Evolutionary conservation across 2,113 vertebrate genomes (phyloP).

Genomic region (Struthidea cinerea): DNA sequence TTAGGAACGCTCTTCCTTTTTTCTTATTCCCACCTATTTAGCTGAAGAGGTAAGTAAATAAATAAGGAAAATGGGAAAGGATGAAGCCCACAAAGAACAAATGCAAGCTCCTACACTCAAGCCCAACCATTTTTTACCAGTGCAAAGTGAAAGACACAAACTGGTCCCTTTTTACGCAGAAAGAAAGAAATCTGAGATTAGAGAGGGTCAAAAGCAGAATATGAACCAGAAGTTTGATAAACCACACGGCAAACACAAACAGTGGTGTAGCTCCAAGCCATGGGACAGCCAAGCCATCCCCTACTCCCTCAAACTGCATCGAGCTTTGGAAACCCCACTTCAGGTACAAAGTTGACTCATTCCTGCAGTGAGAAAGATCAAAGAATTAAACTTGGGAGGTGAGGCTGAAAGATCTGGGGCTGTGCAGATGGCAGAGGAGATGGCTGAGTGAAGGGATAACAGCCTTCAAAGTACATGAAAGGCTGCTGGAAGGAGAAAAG

Average conservation of each 20-base stretch:
- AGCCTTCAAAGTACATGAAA: neutral
- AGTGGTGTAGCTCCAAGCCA: neutral
- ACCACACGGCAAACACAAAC: neutral
- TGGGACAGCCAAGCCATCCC: neutral
- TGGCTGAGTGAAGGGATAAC: neutral
- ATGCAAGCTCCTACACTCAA: neutral
- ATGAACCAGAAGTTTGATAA: neutral
- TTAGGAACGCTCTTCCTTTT: neutral
- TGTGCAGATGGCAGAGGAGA: neutral
- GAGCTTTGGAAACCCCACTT: neutral
- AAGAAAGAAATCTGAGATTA: neutral
- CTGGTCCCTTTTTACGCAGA: neutral
- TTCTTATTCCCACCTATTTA: neutral
- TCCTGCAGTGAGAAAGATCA: conserved; percentile 1
- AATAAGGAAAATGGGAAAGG: neutral
- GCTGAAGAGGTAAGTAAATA: neutral
- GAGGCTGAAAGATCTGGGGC: conserved; percentile 15
- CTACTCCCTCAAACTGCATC: neutral
- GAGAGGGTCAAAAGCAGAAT: neutral
- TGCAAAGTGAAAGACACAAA: neutral
- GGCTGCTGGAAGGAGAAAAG: neutral
- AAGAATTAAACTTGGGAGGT: neutral
- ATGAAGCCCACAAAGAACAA: neutral
- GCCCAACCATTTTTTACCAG: neutral
- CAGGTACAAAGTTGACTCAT: neutral